These are phyloP conservation scores for Lerista edwardsae DNA, from an alignment of 2,797 vertebrate genomes.

Conservation along the genomic window DNA sequence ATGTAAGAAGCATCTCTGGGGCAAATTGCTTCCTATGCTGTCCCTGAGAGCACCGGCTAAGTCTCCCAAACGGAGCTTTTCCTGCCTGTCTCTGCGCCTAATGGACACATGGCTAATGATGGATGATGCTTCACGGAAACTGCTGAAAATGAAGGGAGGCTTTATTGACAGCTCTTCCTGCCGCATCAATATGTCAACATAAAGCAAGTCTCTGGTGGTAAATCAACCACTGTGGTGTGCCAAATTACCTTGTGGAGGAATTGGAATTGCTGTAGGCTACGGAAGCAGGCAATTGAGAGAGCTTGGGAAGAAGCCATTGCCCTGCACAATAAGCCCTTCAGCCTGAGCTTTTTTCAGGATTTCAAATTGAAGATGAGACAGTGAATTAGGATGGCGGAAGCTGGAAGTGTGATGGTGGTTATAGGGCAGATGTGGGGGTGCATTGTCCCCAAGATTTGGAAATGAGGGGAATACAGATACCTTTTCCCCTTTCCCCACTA, in stretches of 20 bases:
- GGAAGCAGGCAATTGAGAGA: background rate
- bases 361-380: background rate
- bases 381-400: background rate
- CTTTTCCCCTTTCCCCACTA: no score
- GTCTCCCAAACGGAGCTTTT: background rate
- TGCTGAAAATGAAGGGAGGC: constrained; percentile 34
- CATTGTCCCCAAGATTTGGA: background rate
- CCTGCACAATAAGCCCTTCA: background rate
- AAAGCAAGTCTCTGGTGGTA: constrained; percentile 48
- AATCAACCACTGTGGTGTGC: constrained; percentile 57
- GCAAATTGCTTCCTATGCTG: constrained; percentile 40
- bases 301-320: background rate
- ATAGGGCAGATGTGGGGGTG: background rate
- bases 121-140: background rate
- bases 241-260: constrained; percentile 49
- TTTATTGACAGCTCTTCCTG: constrained; percentile 51
- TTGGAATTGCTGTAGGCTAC: constrained; percentile 44
- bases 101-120: background rate
- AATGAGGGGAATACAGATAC: background rate
- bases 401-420: no score
- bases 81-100: constrained; percentile 16
- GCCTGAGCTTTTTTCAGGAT: background rate
- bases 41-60: constrained; percentile 36
- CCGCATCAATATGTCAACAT: constrained; percentile 32
- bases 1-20: background rate